These are phyloP conservation scores for Mormyrus iriodes DNA, from an alignment of 2,113 vertebrate genomes.

Conservation along the genomic window DNA sequence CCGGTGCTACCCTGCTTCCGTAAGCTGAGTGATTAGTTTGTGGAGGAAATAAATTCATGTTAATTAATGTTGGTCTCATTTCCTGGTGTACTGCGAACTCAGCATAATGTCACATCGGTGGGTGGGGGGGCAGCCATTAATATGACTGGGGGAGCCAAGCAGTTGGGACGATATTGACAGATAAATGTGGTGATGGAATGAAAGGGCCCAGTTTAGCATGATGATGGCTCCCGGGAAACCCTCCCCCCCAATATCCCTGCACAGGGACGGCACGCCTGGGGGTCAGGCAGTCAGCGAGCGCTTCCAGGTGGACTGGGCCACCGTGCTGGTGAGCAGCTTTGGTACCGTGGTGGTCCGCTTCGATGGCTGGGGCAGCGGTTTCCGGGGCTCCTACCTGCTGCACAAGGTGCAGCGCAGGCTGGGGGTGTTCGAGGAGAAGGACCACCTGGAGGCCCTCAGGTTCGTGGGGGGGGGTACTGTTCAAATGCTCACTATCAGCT, in stretches of 20 bases:
- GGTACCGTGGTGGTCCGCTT: slow-evolving; percentile 73
- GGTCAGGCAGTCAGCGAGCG: slow-evolving; percentile 80
- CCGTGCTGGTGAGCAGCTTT: slow-evolving; percentile 85
- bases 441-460: slow-evolving; percentile 79
- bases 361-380: slow-evolving; percentile 84
- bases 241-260: too few species aligned
- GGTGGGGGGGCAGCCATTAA: background rate
- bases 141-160: background rate
- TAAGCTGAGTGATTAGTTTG: slow-evolving; percentile 21
- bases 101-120: background rate
- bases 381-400: slow-evolving; percentile 83
- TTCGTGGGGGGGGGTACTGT: slow-evolving; percentile 38
- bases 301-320: slow-evolving; percentile 81
- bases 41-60: slow-evolving; percentile 19
- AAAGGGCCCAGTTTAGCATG: background rate
- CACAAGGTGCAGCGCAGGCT: slow-evolving; percentile 76
- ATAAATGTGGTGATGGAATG: background rate
- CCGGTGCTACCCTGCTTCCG: background rate
- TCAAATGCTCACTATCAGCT: background rate
- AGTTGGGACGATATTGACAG: background rate
- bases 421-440: slow-evolving; percentile 77
- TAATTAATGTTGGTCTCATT: slow-evolving; percentile 26
- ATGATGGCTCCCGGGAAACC: background rate
- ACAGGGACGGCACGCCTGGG: slow-evolving; percentile 78
- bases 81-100: background rate